phyloP scores from a whole-genome alignment of 1,140 invertebrate genomes.

The Calycopis cecrops region DNA sequence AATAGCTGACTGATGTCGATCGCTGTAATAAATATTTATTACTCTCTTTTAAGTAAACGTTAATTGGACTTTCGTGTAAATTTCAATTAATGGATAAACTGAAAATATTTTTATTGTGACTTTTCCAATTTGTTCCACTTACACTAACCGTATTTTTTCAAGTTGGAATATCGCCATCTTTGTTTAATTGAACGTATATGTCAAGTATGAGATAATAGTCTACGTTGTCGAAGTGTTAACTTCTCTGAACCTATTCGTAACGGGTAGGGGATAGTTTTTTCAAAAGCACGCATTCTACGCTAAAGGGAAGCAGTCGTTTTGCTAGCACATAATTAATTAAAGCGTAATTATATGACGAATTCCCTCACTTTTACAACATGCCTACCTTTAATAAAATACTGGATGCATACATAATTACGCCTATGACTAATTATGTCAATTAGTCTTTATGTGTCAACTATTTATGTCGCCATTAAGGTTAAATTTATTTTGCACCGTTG shows the following conservation, averaged over 20 bases:
- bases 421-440: slow-evolving; percentile 9
- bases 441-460: slow-evolving; percentile 12
- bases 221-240: not conserved
- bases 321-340: slow-evolving; percentile 6
- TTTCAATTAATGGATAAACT: no score
- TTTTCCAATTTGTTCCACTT: no score
- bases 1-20: no score
- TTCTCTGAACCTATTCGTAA: not conserved
- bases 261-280: not conserved
- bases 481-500: not conserved
- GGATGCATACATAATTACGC: slow-evolving; percentile 4
- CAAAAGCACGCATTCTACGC: not conserved
- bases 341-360: not conserved
- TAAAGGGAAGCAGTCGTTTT: not conserved
- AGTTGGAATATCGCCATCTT: not conserved
- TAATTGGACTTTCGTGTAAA: no score
- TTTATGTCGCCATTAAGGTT: slow-evolving; percentile 2
- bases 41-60: no score
- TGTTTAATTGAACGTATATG: not conserved
- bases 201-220: not conserved
- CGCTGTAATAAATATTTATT: no score
- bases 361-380: slow-evolving; percentile 4
- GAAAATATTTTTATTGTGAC: no score
- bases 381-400: slow-evolving; percentile 1
- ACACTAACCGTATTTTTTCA: no score